Percentiles rank a stretch among this genome's conserved stretches.
Conservation (phyloP, 2,797 vertebrate species). For the Acanthis flammea region DNA sequence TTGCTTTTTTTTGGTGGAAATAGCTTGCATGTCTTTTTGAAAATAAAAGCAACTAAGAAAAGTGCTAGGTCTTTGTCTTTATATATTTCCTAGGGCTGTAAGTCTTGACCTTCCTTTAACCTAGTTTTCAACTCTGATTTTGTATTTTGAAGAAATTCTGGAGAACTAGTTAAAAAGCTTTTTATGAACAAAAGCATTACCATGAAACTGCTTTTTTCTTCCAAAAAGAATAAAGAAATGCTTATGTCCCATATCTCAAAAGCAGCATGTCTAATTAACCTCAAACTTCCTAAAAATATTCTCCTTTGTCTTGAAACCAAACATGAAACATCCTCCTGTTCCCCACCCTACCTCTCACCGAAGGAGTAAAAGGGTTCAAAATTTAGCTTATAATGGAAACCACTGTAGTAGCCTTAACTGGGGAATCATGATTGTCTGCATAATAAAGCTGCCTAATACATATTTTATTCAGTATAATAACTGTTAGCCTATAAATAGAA, state of each 20-base stretch:
- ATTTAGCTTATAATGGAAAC: constrained; percentile 3
- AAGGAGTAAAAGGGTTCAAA: constrained; percentile 8
- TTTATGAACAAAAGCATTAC: background rate
- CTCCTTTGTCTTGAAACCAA: constrained; percentile 60
- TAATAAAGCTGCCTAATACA: constrained; percentile 51
- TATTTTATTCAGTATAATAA: constrained; percentile 60
- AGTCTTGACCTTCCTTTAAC: constrained; percentile 4
- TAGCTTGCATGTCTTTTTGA: background rate
- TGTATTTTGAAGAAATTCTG: constrained; percentile 14
- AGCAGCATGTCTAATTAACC: constrained; percentile 58
- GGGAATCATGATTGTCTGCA: background rate
- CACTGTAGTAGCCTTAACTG: background rate
- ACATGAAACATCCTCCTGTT: constrained; percentile 58
- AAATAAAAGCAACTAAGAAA: background rate
- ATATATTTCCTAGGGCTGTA: background rate
- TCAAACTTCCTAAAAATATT: constrained; percentile 69
- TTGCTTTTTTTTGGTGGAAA: background rate
- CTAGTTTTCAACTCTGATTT: background rate
- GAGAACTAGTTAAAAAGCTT: background rate
- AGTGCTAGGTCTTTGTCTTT: background rate
- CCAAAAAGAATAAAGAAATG: background rate
- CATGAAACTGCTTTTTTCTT: constrained; percentile 1
- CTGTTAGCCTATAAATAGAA: constrained; percentile 67
- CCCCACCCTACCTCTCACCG: constrained; percentile 19
- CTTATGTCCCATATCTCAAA: constrained; percentile 46